Conservation (phyloP, 1,140 invertebrate species). For the Apocrypta bakeri region DNA sequence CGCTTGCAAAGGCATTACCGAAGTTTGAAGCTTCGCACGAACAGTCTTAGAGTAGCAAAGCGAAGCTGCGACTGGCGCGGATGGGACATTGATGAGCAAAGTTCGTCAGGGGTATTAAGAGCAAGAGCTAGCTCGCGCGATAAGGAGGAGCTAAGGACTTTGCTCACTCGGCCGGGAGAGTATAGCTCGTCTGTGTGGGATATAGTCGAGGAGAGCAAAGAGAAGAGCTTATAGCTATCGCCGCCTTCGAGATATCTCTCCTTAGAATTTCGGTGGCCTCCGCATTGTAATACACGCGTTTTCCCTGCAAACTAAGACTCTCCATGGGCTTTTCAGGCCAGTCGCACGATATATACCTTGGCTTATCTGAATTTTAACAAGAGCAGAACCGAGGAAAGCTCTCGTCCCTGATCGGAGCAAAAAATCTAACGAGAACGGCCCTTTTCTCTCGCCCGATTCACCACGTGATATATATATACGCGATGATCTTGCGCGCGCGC, state of each 20-base stretch:
- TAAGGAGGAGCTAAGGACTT: conserved; percentile 62
- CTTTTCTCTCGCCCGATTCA: conserved; percentile 27
- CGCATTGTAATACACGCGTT: conserved; percentile 38
- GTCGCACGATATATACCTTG: conserved; percentile 33
- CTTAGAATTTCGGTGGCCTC: not conserved
- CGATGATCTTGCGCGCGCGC: not conserved
- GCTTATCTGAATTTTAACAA: conserved; percentile 48
- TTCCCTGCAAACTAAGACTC: not conserved
- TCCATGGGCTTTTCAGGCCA: conserved; percentile 1
- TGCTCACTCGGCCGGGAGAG: conserved; percentile 55
- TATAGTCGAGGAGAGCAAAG: not conserved
- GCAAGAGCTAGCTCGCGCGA: conserved; percentile 45
- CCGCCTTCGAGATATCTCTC: conserved; percentile 2
- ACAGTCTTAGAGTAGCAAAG: not conserved
- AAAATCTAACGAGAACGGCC: conserved; percentile 29
- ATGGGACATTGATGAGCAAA: conserved; percentile 70
- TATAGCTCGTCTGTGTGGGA: conserved; percentile 37
- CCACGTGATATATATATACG: conserved; percentile 13
- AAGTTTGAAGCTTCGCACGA: conserved; percentile 47
- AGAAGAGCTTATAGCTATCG: conserved; percentile 3
- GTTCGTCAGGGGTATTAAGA: conserved; percentile 56
- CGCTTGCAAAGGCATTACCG: conserved; percentile 26
- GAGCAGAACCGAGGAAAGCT: not conserved
- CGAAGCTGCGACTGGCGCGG: conserved; percentile 47
- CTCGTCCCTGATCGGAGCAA: conserved; percentile 18